Conservation (phyloP, 2,888 invertebrate genomes). For the Diloba caeruleocephala region DNA sequence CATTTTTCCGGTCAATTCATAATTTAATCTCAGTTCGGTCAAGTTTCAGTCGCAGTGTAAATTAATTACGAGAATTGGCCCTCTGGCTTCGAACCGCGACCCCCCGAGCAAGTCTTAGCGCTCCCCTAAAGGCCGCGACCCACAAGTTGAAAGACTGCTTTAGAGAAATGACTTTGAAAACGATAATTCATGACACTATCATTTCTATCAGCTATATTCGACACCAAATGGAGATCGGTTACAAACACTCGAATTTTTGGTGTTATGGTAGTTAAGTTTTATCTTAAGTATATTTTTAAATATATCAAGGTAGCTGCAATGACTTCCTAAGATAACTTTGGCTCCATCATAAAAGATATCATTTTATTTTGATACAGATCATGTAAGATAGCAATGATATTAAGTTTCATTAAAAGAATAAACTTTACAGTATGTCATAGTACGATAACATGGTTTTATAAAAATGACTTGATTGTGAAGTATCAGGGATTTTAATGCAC, state of each 20-base stretch:
- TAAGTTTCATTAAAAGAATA: conserved; percentile 23
- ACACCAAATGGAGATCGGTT: neutral
- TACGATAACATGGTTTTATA: conserved; percentile 23
- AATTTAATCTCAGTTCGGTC: too few relatives aligned
- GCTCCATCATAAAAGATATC: conserved; percentile 4
- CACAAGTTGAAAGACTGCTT: too few relatives aligned
- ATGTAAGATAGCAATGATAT: conserved; percentile 34
- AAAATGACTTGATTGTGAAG: conserved; percentile 2
- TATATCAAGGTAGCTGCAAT: neutral
- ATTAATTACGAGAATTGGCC: too few relatives aligned
- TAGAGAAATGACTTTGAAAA: conserved; percentile 20
- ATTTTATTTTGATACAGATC: conserved; percentile 36
- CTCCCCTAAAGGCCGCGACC: too few relatives aligned
- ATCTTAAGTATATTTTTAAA: too few relatives aligned
- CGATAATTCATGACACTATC: conserved; percentile 5
- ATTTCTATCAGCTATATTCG: neutral
- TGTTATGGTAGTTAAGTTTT: neutral
- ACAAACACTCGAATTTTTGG: neutral
- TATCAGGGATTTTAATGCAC: conserved; percentile 12
- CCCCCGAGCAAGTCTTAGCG: too few relatives aligned
- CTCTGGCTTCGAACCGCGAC: too few relatives aligned
- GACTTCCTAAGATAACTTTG: conserved; percentile 10
- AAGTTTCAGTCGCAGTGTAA: too few relatives aligned
- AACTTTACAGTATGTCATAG: conserved; percentile 17
- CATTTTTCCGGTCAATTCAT: too few relatives aligned